Conservation (phyloP, 2,113 vertebrate genomes). For the Xenus cinereus region DNA sequence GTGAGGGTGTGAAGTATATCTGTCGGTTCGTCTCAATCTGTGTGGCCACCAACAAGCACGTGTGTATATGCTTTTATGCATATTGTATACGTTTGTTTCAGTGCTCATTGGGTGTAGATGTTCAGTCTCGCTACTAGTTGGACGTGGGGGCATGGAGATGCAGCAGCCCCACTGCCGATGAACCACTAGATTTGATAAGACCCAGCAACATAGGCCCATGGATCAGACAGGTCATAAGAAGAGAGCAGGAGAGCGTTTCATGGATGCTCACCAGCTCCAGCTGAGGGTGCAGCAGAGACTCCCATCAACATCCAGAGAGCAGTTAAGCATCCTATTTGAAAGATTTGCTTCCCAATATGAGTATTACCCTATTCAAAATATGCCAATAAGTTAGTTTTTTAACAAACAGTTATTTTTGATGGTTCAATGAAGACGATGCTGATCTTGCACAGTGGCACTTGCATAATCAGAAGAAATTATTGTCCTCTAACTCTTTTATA, state of each 20-base stretch:
- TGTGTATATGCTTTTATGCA: background rate
- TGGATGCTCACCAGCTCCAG: background rate
- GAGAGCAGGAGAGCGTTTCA: accelerated
- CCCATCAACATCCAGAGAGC: background rate
- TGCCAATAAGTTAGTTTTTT: background rate
- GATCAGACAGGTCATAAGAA: background rate
- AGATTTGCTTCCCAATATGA: background rate
- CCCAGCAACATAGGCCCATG: accelerated
- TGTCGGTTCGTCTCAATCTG: background rate
- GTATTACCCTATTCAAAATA: background rate
- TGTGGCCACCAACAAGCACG: background rate
- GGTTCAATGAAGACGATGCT: background rate
- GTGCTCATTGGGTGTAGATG: accelerated
- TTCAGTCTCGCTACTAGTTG: background rate
- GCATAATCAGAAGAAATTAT: background rate
- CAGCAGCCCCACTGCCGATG: background rate
- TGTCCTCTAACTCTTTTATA: background rate
- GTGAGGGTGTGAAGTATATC: background rate
- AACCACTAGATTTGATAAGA: background rate
- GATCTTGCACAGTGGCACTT: accelerated
- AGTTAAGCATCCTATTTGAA: background rate
- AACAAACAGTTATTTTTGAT: background rate
- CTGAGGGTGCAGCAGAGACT: background rate
- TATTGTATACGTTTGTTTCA: background rate
- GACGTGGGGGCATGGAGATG: background rate